Conservation (phyloP, 2,888 invertebrate species). For the Caenorhabditis sp. region DNA sequence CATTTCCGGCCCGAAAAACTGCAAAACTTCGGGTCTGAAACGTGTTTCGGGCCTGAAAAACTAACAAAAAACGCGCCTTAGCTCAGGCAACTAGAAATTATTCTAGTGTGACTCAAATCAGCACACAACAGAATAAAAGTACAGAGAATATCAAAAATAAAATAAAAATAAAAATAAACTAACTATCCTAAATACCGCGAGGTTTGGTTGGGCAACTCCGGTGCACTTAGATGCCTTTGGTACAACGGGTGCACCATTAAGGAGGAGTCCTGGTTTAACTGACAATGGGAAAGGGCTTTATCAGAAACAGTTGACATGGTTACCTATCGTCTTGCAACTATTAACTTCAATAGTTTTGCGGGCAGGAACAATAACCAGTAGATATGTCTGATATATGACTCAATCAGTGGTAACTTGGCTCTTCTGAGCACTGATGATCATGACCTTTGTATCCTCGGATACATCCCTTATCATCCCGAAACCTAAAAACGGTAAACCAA, state of each 20-base stretch:
- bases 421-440: not conserved
- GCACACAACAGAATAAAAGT: conserved; percentile 74
- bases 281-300: not conserved
- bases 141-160: conserved; percentile 73
- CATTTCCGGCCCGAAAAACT: too few species aligned
- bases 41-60: too few species aligned
- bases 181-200: too few species aligned
- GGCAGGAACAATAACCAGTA: not conserved
- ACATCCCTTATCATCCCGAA: not conserved
- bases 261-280: not conserved
- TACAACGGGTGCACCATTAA: not conserved
- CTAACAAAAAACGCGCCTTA: too few species aligned
- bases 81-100: too few species aligned
- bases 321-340: not conserved
- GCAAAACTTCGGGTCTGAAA: too few species aligned
- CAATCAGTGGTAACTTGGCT: not conserved
- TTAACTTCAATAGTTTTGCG: not conserved
- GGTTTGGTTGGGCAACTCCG: too few species aligned
- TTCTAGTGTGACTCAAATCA: too few species aligned
- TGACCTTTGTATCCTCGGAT: not conserved
- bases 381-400: not conserved
- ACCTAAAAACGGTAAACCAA: not conserved
- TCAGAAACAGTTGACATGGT: not conserved
- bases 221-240: not conserved
- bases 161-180: too few species aligned